Percentiles rank a stretch among this genome's conserved stretches.
Evolutionary conservation across 2,797 vertebrate genomes (phyloP).

Genomic region (Chiroxiphia lanceolata): DNA sequence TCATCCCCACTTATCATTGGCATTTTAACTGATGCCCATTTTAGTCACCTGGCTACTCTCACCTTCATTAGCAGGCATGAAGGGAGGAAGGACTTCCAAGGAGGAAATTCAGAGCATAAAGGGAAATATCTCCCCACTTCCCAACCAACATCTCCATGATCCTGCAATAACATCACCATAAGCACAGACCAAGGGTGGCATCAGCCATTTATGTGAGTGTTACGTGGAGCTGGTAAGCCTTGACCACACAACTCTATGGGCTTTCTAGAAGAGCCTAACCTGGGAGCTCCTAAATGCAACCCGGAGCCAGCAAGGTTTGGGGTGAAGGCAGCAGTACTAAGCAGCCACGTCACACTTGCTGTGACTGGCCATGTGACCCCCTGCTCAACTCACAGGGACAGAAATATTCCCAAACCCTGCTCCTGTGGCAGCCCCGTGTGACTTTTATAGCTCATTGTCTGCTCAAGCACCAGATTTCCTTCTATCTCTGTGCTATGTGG

Average conservation of each 20-base stretch:
- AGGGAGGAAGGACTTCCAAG: not conserved
- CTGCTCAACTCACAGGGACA: fast-evolving
- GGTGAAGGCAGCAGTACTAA: not conserved
- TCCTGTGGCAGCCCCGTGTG: not conserved
- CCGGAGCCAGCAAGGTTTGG: not conserved
- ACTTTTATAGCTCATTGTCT: not conserved
- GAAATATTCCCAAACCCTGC: not conserved
- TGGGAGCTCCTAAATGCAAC: not conserved
- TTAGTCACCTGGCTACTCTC: not conserved
- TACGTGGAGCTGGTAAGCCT: not conserved
- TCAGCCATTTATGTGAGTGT: not conserved
- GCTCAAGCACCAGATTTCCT: not conserved
- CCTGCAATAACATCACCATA: not conserved
- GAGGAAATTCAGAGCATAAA: not conserved
- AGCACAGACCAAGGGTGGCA: not conserved
- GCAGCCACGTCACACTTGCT: not conserved
- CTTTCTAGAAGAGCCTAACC: not conserved
- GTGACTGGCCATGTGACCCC: not conserved
- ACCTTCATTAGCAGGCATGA: not conserved
- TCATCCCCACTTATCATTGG: not conserved
- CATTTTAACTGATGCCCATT: not conserved
- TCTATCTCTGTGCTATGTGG: not conserved
- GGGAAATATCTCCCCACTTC: not conserved
- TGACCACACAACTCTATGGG: not conserved
- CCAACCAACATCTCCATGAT: not conserved